Evolutionary conservation across 2,113 vertebrate species (phyloP).

Genomic region (Oryzias celebensis): DNA sequence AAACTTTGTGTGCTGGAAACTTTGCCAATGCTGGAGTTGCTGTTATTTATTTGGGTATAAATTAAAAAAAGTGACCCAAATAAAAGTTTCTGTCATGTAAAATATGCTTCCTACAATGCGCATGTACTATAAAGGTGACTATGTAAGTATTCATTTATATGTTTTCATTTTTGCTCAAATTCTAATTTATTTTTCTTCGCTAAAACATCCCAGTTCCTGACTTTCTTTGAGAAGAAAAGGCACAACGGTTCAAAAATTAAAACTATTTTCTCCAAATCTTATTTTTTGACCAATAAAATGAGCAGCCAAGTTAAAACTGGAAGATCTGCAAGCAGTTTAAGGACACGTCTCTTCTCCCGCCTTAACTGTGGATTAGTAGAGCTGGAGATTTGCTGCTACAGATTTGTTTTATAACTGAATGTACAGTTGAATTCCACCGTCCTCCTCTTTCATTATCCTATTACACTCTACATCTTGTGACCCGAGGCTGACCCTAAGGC

Average conservation of each 20-base stretch:
- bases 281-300: too few relatives aligned
- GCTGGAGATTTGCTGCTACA: background rate
- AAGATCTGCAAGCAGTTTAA: background rate
- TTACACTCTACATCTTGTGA: conserved; percentile 19
- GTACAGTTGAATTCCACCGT: conserved; percentile 6
- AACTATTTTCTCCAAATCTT: too few relatives aligned
- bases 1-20: background rate
- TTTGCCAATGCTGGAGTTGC: background rate
- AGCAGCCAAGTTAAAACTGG: background rate
- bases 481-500: conserved; percentile 22
- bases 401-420: conserved; percentile 2
- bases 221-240: too few relatives aligned
- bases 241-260: too few relatives aligned
- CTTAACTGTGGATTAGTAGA: background rate
- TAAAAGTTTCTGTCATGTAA: background rate
- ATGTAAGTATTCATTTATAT: background rate
- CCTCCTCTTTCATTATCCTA: conserved; percentile 25
- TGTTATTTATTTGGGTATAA: background rate
- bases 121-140: background rate
- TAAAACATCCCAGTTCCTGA: too few relatives aligned
- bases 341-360: background rate
- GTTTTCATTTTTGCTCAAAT: background rate
- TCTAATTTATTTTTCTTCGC: too few relatives aligned
- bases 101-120: background rate
- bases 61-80: background rate